A percentile compares a stretch with the other conserved stretches of the same genome.
Evolutionary conservation across 1,140 invertebrate genomes (phyloP).

Genomic region (Neocloeon triangulifer): DNA sequence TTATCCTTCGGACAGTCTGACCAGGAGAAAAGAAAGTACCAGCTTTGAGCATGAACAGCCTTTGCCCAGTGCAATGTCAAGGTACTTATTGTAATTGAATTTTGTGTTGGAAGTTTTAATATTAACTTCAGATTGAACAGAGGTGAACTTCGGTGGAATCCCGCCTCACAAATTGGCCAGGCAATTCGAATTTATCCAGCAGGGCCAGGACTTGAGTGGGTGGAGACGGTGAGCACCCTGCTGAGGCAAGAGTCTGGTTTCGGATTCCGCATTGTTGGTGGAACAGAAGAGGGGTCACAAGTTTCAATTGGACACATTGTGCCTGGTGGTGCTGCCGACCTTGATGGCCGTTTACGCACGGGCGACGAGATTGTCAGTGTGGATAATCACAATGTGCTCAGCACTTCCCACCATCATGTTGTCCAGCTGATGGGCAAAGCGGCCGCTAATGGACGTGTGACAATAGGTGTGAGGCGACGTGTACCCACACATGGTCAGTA

Average conservation of each 20-base stretch:
- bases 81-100: slow-evolving; percentile 14
- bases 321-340: slow-evolving; percentile 70
- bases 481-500: slow-evolving; percentile 16
- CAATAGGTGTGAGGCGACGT: slow-evolving; percentile 38
- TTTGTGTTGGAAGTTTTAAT: slow-evolving; percentile 1
- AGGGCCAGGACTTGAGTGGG: slow-evolving; percentile 32
- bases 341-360: slow-evolving; percentile 62
- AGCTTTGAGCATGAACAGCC: slow-evolving; percentile 42
- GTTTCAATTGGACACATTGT: slow-evolving; percentile 90
- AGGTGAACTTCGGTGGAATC: no score
- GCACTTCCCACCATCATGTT: slow-evolving; percentile 70
- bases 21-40: slow-evolving; percentile 33
- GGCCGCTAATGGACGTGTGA: slow-evolving; percentile 52
- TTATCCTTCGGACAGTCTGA: slow-evolving; percentile 6
- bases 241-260: slow-evolving; percentile 70
- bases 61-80: slow-evolving; percentile 24
- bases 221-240: slow-evolving; percentile 56
- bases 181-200: no score
- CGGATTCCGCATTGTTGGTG: slow-evolving; percentile 96
- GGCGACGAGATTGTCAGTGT: slow-evolving; percentile 82
- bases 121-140: no score
- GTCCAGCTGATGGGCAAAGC: slow-evolving; percentile 75
- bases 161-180: no score
- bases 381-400: slow-evolving; percentile 57
- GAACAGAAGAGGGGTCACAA: slow-evolving; percentile 90